A percentile compares a stretch with the other conserved stretches of the same genome.
Conservation (phyloP, 2,888 invertebrate genomes). For the Dryadula phaetusa region DNA sequence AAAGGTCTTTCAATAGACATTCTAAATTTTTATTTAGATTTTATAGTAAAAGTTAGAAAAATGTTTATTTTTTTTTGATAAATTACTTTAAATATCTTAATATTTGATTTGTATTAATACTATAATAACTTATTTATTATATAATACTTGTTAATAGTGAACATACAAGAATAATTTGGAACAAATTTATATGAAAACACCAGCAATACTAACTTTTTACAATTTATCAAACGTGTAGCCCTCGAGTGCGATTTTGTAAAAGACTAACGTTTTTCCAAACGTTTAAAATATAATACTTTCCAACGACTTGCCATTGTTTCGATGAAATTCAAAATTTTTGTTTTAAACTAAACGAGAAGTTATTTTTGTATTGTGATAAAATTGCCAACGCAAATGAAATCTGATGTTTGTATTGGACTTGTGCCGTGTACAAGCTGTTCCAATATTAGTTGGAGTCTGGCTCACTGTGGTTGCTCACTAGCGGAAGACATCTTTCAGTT, state of each 20-base stretch:
- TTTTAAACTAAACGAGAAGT: not conserved
- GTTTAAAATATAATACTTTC: not conserved
- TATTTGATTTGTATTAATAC: too few species aligned
- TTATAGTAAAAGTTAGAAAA: too few species aligned
- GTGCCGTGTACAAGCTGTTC: not conserved
- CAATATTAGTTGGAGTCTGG: not conserved
- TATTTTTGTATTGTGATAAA: conserved; percentile 23
- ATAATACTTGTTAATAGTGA: too few species aligned
- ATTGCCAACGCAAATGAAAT: conserved; percentile 13
- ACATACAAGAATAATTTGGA: too few species aligned
- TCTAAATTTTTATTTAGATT: too few species aligned
- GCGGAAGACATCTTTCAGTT: not conserved
- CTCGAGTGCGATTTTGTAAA: conserved; percentile 18
- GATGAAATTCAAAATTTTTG: not conserved
- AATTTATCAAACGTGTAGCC: conserved; percentile 16
- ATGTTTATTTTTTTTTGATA: too few species aligned
- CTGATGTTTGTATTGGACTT: not conserved
- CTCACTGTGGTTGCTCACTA: conserved; percentile 23
- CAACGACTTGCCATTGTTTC: conserved; percentile 26
- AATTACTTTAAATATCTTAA: too few species aligned
- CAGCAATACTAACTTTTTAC: not conserved
- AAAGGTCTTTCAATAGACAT: too few species aligned
- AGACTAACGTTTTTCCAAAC: conserved; percentile 27
- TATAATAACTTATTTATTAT: too few species aligned
- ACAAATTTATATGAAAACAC: not conserved